phyloP scores from a whole-genome alignment of 2,113 vertebrate genomes.

The Periophthalmus modestus region DNA sequence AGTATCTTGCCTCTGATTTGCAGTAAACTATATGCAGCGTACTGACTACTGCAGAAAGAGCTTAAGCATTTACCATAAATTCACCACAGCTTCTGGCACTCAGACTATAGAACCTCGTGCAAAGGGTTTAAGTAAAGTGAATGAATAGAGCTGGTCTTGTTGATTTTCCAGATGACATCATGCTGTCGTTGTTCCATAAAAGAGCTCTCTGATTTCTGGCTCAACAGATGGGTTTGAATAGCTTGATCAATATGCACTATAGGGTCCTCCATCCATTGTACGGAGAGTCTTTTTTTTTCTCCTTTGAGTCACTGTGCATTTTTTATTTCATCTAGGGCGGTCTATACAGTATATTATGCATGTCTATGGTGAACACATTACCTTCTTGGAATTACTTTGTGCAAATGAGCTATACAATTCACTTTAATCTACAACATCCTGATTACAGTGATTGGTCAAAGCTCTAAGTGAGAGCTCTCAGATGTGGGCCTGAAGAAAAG shows the following conservation, averaged over 20 bases:
- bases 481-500: not conserved
- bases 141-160: slow-evolving; percentile 5
- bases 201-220: slow-evolving; percentile 53
- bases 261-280: slow-evolving; percentile 49
- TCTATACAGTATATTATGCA: not conserved
- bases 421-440: not conserved
- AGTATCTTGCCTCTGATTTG: no score
- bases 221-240: slow-evolving; percentile 50
- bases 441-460: not conserved
- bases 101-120: not conserved
- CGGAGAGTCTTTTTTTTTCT: slow-evolving; percentile 31
- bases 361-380: no score
- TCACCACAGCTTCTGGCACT: not conserved
- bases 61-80: not conserved
- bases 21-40: no score
- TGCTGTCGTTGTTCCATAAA: slow-evolving; percentile 55
- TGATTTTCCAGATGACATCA: slow-evolving; percentile 60
- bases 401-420: not conserved
- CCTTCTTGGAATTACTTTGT: not conserved
- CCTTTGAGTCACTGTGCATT: slow-evolving; percentile 3
- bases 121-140: not conserved
- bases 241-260: slow-evolving; percentile 62
- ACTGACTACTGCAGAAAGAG: no score
- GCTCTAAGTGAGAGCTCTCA: not conserved
- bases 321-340: not conserved